These are phyloP conservation scores for Coregonus suidteri DNA, from an alignment of 2,797 vertebrate genomes.

Conservation along the genomic window DNA sequence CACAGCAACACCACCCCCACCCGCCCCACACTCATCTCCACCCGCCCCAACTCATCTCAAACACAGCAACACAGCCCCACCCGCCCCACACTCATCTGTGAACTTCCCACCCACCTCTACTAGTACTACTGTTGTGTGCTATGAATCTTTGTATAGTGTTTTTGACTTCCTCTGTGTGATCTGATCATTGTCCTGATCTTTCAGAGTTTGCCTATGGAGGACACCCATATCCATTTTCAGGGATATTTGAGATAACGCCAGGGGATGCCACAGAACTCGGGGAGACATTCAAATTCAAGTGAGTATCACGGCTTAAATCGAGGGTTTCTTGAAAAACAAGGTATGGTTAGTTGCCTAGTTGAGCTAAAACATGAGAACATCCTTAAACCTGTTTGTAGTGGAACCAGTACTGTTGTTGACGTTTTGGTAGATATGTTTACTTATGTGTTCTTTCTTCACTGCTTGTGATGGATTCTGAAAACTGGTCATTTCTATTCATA, in stretches of 20 bases:
- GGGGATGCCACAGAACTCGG: constrained; percentile 95
- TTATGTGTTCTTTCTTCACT: background rate
- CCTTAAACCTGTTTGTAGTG: background rate
- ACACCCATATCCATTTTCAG: constrained; percentile 98
- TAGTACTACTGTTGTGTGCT: background rate
- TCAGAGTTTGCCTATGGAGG: constrained; percentile 98
- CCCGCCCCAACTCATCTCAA: too few species aligned
- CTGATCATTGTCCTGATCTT: constrained; percentile 13
- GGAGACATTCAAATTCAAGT: constrained; percentile 99
- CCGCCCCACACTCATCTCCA: too few species aligned
- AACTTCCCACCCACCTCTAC: background rate
- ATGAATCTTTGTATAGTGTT: background rate
- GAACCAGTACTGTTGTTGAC: background rate
- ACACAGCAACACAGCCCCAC: too few species aligned
- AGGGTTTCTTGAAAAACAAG: background rate
- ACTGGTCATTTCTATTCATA: background rate
- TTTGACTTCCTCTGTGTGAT: background rate
- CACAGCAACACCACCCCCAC: too few species aligned
- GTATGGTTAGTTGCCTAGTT: background rate
- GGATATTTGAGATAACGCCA: constrained; percentile 98
- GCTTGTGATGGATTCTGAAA: too few species aligned
- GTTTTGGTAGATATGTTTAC: too few species aligned
- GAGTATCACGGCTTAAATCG: constrained; percentile 63
- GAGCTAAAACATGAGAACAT: background rate
- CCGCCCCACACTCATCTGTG: too few species aligned